Evolutionary conservation across 2,113 vertebrate species (phyloP).

Genomic region (Coturnix japonica): DNA sequence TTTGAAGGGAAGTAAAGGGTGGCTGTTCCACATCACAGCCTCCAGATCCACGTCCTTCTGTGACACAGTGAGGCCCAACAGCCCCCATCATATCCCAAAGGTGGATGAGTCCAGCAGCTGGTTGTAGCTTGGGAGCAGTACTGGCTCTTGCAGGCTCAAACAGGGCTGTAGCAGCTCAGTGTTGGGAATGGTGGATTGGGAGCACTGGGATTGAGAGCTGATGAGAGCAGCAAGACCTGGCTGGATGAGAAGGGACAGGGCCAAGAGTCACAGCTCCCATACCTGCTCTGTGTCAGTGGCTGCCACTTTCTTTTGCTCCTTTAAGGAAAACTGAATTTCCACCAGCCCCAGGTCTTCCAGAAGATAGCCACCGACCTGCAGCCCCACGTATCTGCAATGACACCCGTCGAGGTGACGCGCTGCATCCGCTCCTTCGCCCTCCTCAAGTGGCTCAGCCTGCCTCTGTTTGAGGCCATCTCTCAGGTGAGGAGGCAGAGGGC

Average conservation of each 20-base stretch:
- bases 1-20: background rate
- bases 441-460: conserved; percentile 88
- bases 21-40: accelerated
- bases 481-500: conserved; percentile 74
- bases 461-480: conserved; percentile 86
- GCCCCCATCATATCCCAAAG: too few relatives aligned
- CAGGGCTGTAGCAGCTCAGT: background rate
- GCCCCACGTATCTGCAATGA: conserved; percentile 75
- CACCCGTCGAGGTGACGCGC: conserved; percentile 71
- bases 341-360: conserved; percentile 87
- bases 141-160: background rate
- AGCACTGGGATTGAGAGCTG: background rate
- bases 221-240: background rate
- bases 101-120: accelerated
- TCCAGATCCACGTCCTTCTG: background rate
- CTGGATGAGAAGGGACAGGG: too few relatives aligned
- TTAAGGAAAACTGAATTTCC: conserved; percentile 89
- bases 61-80: background rate
- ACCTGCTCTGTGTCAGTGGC: background rate
- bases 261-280: background rate
- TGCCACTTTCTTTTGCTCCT: background rate
- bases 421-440: conserved; percentile 86
- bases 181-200: background rate
- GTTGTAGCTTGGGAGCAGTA: background rate
- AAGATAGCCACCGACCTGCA: conserved; percentile 83